These are phyloP conservation scores for Eptesicus fuscus DNA, from an alignment of 2,113 vertebrate genomes.

Conservation along the genomic window DNA sequence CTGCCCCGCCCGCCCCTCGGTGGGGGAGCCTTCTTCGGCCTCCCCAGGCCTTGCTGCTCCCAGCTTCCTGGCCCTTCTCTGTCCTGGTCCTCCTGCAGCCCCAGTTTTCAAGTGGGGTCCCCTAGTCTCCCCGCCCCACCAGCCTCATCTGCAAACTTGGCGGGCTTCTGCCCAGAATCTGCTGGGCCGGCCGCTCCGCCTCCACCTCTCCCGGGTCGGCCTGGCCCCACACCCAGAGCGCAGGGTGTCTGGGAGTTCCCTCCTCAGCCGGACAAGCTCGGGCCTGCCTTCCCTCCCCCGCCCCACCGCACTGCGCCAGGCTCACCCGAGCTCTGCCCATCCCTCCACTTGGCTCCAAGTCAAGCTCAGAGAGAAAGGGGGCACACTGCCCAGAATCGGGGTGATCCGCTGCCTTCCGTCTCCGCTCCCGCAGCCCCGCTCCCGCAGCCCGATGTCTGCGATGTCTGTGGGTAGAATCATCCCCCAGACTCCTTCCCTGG, in stretches of 20 bases:
- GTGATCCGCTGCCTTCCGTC: too few relatives aligned
- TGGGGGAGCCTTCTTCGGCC: neutral
- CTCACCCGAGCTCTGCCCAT: too few relatives aligned
- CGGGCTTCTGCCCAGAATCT: neutral
- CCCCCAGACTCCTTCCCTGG: neutral
- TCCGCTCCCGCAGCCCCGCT: neutral
- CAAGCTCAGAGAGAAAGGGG: neutral
- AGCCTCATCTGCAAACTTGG: neutral
- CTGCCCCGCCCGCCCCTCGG: rapidly evolving
- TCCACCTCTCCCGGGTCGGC: neutral
- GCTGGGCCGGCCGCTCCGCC: neutral
- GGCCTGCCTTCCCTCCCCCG: too few relatives aligned
- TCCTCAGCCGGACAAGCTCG: neutral
- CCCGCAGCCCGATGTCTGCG: neutral
- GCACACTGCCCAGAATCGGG: neutral
- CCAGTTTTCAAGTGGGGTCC: neutral
- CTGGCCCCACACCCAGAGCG: too few relatives aligned
- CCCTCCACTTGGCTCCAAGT: neutral
- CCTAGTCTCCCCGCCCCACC: too few relatives aligned
- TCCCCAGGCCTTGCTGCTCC: too few relatives aligned
- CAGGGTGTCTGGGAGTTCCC: neutral
- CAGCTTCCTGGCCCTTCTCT: neutral
- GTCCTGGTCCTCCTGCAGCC: too few relatives aligned
- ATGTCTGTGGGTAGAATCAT: neutral
- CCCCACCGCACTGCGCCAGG: neutral